Evolutionary conservation across 2,113 vertebrate species (phyloP), one percentile per base, ranked within the genome.

Genomic region (Apeltes quadracus): DNA sequence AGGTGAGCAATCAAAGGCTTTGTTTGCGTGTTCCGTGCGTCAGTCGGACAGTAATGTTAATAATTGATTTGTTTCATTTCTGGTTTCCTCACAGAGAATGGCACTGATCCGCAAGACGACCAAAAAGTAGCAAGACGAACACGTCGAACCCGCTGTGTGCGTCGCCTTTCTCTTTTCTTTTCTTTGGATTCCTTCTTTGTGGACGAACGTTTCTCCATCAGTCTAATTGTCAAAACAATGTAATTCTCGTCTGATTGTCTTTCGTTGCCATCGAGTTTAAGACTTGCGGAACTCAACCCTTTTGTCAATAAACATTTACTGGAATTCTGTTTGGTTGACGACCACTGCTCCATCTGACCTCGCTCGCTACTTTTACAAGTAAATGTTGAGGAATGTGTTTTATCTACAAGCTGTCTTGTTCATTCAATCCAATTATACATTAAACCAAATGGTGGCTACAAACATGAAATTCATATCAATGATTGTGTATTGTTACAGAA

Each of bases 61-160:
- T 27, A 46, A 15, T 18, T 29, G 11, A 3, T 53, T 51, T 22
- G 12, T 54, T 69, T 48, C 10, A 11, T 46, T 39, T 67, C 62
- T 73, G 0, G 79, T 91, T 56, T 86, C 1, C 2, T 93, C 94
- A 10, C 94, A 99, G 98, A 97, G 98, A 90, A 98, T 99, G 97
- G 97, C 98, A 76, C 81, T 99, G 94, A 99, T 99, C 85, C 97
- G 97, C 89, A 99, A 99, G 93, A 98, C 98, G 34, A 97, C 96
- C 91, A 99, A 99, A 96, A 99, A 99, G 90, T 99, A 98, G 83
- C 77, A 83, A 61, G 73, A 78, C 50, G 43, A 44, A 65, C 50
- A 41, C 62, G 74, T 74, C 78, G 81, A 70, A 77, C 69, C 64
- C 72, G 72, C 53, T 73, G 53, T 82, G 72, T 81, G 0, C 72